Base-by-base conservation (phyloP, 2,113 vertebrate species). In the Tragelaphus scriptus region DNA sequence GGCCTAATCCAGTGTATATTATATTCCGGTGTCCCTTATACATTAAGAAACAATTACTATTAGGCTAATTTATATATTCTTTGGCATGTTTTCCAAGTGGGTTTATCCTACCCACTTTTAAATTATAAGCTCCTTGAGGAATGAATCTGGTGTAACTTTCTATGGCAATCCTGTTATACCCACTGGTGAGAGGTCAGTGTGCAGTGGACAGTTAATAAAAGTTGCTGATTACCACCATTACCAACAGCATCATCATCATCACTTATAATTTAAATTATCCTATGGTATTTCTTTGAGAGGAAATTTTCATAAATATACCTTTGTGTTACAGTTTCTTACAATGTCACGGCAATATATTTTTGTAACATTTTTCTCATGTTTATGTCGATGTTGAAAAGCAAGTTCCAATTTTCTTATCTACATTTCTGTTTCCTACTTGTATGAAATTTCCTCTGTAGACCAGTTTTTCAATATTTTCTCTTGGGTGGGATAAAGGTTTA, bases 401-500 rank as follows among this genome's bases (percentile, higher is more conserved):
- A 68, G 2, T 17, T 84, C 49, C 0, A 14, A 40, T 80, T 95
- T 97, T 86, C 53, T 90, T 97, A 96, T 80, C 59, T 96, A 68
- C 58, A n/a, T 26, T 25, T 97, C 85, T 91, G 71, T 97, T 98
- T 98, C 94, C 97, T 56, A 87, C 95, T 97, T 94, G 81, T 65
- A 94, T 71, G 94, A 96, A 92, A 51, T 36, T 81, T 86, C 44
- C 93, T 61, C 58, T 65, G 94, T 77, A 82, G 84, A 98, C 92
- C 30, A 17, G 75, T 96, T 98, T 97, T 95, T 97, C 93, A 85
- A 49, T 68, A 95, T 97, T 84, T 88, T 95, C 97, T 61, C 2
- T 51, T 85, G 94, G 98, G 96, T 85, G 93, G 98, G 95, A 98
- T 98, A 98, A 98, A 98, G 96, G 53, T 93, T 95, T 94, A 49